Base-by-base conservation (phyloP, 1,140 invertebrate species). In the Psilanteris sp. region DNA sequence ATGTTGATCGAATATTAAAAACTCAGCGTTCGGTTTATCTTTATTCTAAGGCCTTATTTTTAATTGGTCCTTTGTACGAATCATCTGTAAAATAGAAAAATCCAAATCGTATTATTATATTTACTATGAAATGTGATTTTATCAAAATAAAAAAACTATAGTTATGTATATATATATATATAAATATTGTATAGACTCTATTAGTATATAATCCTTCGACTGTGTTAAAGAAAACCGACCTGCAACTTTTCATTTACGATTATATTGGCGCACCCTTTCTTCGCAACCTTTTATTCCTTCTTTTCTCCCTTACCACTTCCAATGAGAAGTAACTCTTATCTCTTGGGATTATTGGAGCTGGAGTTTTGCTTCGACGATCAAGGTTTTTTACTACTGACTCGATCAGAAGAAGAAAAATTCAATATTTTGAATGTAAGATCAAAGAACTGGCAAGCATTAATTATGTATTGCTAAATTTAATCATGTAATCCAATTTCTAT, bases 231-330 rank as follows among this genome's bases (percentile, higher is more conserved):
- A 36, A 37, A 55, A 70, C 70, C 48, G 57, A 39, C 54, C 29
- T 68, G 57, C 75, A 66, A 81, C 79, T 80, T 81, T 81, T 81
- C 78, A 82, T 80, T 66, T 44, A 61, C 39, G 44, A 72, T 79
- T 73, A 77, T 52, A 39, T 43, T 6, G 18, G 37, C 37, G 9
- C 27, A n/a, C 31, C 61, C 59, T 73, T 67, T 34, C 57, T 61
- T 50, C 31, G 48, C 46, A 41, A 46, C n/a, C 46, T 20, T 72
- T 68, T 57, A 72, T 67, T 54, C 26, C 31, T 55, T 57, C 41
- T 78, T 64, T 14, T 14, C 27, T 68, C 34, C 29, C 37, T 26
- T 46, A 11, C 39, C 32, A 8, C 75, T 54, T 46, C 59, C 67
- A 77, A 61, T 67, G 14, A 37, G 43, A 34, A 54, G 64, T 61